Base-by-base conservation (phyloP, 2,888 invertebrate genomes). In the Leptopilina syphax region DNA sequence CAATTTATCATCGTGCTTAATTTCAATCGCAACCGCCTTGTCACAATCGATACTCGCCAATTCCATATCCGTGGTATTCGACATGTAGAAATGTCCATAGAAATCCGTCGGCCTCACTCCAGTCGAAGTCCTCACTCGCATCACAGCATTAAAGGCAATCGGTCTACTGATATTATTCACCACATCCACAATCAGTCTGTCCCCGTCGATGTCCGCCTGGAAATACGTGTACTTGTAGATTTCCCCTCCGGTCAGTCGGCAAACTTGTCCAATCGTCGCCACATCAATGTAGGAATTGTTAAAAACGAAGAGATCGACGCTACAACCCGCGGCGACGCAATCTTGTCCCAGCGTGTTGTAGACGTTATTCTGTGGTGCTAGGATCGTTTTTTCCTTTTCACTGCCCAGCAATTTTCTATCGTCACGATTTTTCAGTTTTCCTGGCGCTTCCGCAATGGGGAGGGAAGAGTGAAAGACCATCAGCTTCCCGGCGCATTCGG, bases 1-100 rank as follows among this genome's bases (percentile, higher is more conserved):
- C 54, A 99, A 92, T 91, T 99, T 99, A 93, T 99, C 99, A 92
- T 99, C 99, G 92, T 99, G 99, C 90, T 99, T 99, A 77, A 99
- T 95, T 93, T 99, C 99, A 73, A 99, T 95, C 78, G 96, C 96
- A 65, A 99, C 94, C 0, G 97, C 96, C 90, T 95, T 95, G 88
- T 95, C 94, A 85, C 94, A 93, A 90, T 95, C 95, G 82, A 99
- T 95, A 77, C 97, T 95, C 10, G 98, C 98, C 86, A 99, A 92
- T 92, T 99, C 99, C 89, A 99, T 97, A 92, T 99, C 99, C 0
- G 98, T 99, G 2, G 99, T 98, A 92, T 99, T 99, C 54, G 97
- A 96, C 99, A 99, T 99, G 92, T 95, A 98, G 93, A 98, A 97
- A 92, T 99, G 98, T 2, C 99, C 99, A 92, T 95, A 97, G 94